Evolutionary conservation across 2,797 vertebrate species (phyloP), one percentile per base, ranked within the genome.

Genomic region (Podargus strigoides): DNA sequence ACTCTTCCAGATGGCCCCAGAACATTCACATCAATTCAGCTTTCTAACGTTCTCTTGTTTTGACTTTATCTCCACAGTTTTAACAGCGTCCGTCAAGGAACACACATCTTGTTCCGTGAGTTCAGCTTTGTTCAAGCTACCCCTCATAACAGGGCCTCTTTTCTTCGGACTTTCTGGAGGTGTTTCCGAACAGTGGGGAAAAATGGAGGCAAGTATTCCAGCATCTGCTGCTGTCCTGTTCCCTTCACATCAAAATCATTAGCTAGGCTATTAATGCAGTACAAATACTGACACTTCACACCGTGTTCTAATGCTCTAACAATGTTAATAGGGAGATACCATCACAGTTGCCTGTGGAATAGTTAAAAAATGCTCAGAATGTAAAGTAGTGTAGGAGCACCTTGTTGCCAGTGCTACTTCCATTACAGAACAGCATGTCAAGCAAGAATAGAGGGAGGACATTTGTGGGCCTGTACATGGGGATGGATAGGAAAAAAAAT

Each of bases 161-260:
- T 99, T 96, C 98, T 99, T 94, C 98, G 98, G 69, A 98, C 98
- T 80, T 99, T 99, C 97, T 99, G 99, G 99, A 99, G 98, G 69
- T 99, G 99, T 95, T 99, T 98, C 98, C 98, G 99, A 93, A 99
- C 99, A 63, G 98, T 99, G 37, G 99, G 99, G 70, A 99, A 99
- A 97, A 99, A 98, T 62, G 99, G 98, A 88, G 99, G 99, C 99
- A 96, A 98, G 98, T 94, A n/a, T 96, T 95, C 26, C 80, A 85
- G 47, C 42, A 59, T 69, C 47, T 73, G 50, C 81, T 90, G 62
- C 37, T 88, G 20, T 72, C 59, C 49, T 67, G 15, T 56, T 82
- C 30, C 14, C 10, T 55, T 78, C 28, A 41, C 37, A 10, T 53
- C 20, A 72, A 76, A 60, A n/a, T 56, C 3, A 2, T 56, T 63